Evolutionary conservation across 2,797 vertebrate species (phyloP), one percentile per base, ranked within the genome.

Genomic region (Pelochelys cantorii): DNA sequence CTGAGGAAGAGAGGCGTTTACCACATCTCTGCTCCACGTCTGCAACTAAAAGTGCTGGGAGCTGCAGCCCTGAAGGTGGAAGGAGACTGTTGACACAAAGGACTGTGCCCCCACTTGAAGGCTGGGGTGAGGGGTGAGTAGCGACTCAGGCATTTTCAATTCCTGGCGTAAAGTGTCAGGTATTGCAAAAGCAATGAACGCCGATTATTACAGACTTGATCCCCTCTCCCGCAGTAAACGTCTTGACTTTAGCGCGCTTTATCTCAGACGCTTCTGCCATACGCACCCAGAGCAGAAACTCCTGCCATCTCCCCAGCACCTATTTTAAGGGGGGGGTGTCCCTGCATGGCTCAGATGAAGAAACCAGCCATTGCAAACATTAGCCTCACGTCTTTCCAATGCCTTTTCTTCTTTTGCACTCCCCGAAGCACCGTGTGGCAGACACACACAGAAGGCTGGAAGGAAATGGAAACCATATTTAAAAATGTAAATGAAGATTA

Each of bases 401-500:
- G 22, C 80, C 57, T 88, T n/a, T 77, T 56, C n/a, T 14, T n/a
- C 53, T 48, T 59, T 20, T 83, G 59, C 78, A 52, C 71, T 86
- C 71, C 34, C 62, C 34, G 85, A n/a, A 91, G 77, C 85, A 5
- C 29, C 37, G 68, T 1, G 78, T 91, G 90, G 82, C 60, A 48
- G 42, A 37, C 85, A 94, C 94, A 93, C 90, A 79, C 84, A 81
- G 89, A 92, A 68, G 93, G 78, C 12, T 37, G 5, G 89, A 52
- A 94, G 93, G 92, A 96, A 95, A 96, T 91, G 83, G 89, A 88
- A 96, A 97, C 92, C 95, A 93, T 79, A 56, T 87, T 96, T 88
- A 11, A 78, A 92, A 94, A 88, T 57, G 87, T 68, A 86, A 93
- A 62, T 65, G 86, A 75, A 48, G 89, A 34, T 65, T 79, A 94